Evolutionary conservation across 2,888 invertebrate species (phyloP).

Genomic region (Drosophila pseudotakahashii): DNA sequence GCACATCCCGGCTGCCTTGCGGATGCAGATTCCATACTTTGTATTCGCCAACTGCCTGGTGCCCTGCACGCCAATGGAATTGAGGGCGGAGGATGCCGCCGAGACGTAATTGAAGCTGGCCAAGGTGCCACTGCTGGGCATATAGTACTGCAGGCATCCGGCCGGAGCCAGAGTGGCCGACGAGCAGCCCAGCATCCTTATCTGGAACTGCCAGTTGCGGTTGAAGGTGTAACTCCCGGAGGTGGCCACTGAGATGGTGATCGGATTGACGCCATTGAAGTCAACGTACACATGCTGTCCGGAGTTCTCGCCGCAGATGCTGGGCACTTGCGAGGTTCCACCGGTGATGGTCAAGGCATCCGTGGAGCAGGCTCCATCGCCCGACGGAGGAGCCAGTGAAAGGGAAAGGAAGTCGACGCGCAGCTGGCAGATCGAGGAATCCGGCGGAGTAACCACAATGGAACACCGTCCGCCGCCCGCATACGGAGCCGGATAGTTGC

Average conservation of each 20-base stretch:
- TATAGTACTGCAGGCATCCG: slow-evolving; percentile 92
- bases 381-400: slow-evolving; percentile 89
- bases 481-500: slow-evolving; percentile 89
- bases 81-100: slow-evolving; percentile 86
- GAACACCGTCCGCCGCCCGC: slow-evolving; percentile 88
- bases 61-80: slow-evolving; percentile 86
- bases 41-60: slow-evolving; percentile 89
- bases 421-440: slow-evolving; percentile 86
- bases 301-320: slow-evolving; percentile 92
- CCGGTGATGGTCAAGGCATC: slow-evolving; percentile 90
- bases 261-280: slow-evolving; percentile 88
- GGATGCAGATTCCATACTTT: slow-evolving; percentile 91
- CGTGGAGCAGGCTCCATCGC: slow-evolving; percentile 88
- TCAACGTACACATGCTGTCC: slow-evolving; percentile 92
- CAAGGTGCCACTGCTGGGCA: slow-evolving; percentile 87
- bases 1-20: slow-evolving; percentile 90
- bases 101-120: slow-evolving; percentile 91
- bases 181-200: slow-evolving; percentile 90
- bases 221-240: slow-evolving; percentile 86
- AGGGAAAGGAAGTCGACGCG: slow-evolving; percentile 91
- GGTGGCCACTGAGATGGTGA: slow-evolving; percentile 89
- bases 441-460: slow-evolving; percentile 89
- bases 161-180: slow-evolving; percentile 90
- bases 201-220: slow-evolving; percentile 90
- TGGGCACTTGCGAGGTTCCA: slow-evolving; percentile 88